Evolutionary conservation across 2,113 vertebrate genomes (phyloP), one percentile per base, ranked within the genome.

Genomic region (Platichthys flesus): DNA sequence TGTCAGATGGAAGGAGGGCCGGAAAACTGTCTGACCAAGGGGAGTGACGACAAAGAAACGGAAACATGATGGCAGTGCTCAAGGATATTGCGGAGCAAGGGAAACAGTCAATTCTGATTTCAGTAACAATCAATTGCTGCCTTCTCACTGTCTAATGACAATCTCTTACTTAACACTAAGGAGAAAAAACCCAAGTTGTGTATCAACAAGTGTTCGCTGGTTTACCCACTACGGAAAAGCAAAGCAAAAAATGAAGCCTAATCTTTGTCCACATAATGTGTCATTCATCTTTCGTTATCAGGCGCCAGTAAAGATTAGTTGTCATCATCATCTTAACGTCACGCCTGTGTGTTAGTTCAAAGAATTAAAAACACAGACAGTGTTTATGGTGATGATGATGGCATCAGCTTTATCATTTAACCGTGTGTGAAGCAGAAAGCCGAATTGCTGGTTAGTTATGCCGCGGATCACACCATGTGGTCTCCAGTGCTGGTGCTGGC

Each of bases 401-500:
- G 70, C 51, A 55, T 77, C 49, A 52, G 37, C 55, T 28, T 42
- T 67, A 20, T 65, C 4, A 55, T 52, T 10, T 77, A 60, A 13
- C 26, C 76, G 71, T 66, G 64, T 73, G 69, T 51, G 81, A 76
- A 57, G 71, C 70, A 67, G 60, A 65, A 69, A 86, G 68, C 79
- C 42, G 20, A 78, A 65, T 55, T 26, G 88, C 85, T 85, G 82
- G 76, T 81, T 75, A 51, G 60, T 86, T 51, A 13, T 2, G 23
- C 49, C 42, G 31, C 47, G 35, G 75, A 52, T 94, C 93, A 94
- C 83, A 94, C 93, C 79, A 94, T 85, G 82, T 90, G 89, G 73
- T 94, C 93, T 57, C 81, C 92, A 3, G 86, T 76, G 85, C 88
- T 89, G 88, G 89, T 80, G 87, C 77, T 82, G 61, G 86, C 64